Conservation (phyloP, 2,797 vertebrate species). For the Falco columbarius region DNA sequence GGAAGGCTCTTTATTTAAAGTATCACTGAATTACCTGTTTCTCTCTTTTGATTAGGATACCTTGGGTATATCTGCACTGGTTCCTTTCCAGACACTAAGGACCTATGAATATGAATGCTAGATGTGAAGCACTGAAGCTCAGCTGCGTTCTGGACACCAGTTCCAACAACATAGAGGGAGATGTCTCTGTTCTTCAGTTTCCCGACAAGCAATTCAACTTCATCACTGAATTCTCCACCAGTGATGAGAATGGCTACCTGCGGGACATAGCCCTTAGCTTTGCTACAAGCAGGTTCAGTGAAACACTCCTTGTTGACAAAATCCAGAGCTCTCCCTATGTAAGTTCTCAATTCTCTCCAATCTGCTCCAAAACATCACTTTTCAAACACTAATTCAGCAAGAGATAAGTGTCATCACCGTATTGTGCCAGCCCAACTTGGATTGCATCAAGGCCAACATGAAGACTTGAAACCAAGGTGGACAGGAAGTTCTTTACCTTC, state of each 20-base stretch:
- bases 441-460: slow-evolving; percentile 79
- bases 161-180: slow-evolving; percentile 80
- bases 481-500: slow-evolving; percentile 80
- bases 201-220: slow-evolving; percentile 66
- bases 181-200: slow-evolving; percentile 75
- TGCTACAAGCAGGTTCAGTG: slow-evolving; percentile 74
- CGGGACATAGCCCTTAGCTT: slow-evolving; percentile 72
- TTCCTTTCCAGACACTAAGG: not conserved
- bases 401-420: slow-evolving; percentile 73
- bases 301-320: slow-evolving; percentile 78
- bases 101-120: not conserved
- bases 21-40: not conserved
- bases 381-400: slow-evolving; percentile 79
- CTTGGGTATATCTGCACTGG: not conserved
- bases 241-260: slow-evolving; percentile 85
- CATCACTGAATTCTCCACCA: slow-evolving; percentile 78
- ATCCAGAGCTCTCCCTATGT: slow-evolving; percentile 79
- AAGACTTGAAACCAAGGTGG: slow-evolving; percentile 72
- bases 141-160: slow-evolving; percentile 67
- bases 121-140: slow-evolving; percentile 52
- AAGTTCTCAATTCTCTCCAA: slow-evolving; percentile 71
- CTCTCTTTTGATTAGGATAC: not conserved
- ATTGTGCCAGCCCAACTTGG: slow-evolving; percentile 83
- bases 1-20: not conserved
- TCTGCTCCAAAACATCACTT: slow-evolving; percentile 68